Conservation (phyloP, 2,797 vertebrate species). For the Thripadectes ignobilis region DNA sequence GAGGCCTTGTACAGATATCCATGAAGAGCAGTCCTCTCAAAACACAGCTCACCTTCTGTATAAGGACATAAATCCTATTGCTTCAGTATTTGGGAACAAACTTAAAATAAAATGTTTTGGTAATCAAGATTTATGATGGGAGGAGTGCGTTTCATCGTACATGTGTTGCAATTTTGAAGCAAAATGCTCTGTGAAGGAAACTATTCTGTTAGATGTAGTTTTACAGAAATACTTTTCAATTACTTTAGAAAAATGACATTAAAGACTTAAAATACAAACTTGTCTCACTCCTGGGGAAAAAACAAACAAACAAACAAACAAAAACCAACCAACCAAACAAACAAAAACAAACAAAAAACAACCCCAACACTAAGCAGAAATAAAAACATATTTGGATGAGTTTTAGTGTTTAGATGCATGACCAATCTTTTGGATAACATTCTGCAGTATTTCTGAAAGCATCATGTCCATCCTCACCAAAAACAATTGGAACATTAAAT, state of each 20-base stretch:
- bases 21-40: neutral
- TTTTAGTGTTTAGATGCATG: neutral
- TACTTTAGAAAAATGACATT: neutral
- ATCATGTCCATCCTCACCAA: accelerated
- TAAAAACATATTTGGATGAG: neutral
- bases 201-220: neutral
- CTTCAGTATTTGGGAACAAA: neutral
- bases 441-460: neutral
- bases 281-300: neutral
- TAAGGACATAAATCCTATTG: neutral
- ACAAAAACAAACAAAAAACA: too few relatives aligned
- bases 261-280: neutral
- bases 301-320: neutral
- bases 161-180: neutral
- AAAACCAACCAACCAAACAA: too few relatives aligned
- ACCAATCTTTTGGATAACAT: neutral
- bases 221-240: neutral
- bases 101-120: neutral
- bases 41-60: neutral
- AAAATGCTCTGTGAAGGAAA: neutral
- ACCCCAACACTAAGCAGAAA: neutral
- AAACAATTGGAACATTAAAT: neutral
- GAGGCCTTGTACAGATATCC: neutral
- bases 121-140: neutral
- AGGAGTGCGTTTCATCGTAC: neutral